Percentiles rank a stretch among this genome's conserved stretches.
phyloP scores from a whole-genome alignment of 2,113 vertebrate species.

The Acanthochromis polyacanthus region DNA sequence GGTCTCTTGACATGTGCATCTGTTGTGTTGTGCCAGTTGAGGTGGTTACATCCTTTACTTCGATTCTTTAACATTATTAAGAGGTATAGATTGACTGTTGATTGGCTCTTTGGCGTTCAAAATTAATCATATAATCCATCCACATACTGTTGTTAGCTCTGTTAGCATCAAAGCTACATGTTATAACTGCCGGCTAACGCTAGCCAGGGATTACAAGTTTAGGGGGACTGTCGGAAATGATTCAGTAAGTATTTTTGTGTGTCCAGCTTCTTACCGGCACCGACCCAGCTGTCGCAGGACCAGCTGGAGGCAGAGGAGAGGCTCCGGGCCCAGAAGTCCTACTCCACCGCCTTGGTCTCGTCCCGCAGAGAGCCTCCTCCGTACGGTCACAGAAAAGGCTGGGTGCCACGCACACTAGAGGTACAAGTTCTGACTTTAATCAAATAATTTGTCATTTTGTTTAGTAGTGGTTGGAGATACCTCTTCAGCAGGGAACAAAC shows the following conservation, averaged over 20 bases:
- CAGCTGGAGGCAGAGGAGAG: conserved; percentile 96
- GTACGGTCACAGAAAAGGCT: conserved; percentile 92
- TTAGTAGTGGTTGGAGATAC: neutral
- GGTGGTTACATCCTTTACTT: accelerated
- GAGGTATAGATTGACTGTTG: accelerated
- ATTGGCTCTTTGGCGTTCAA: neutral
- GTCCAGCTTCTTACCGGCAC: conserved; percentile 93
- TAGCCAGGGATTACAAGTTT: neutral
- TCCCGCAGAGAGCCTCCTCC: conserved; percentile 93
- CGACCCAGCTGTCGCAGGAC: conserved; percentile 97
- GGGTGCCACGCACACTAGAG: conserved; percentile 92
- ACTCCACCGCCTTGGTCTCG: conserved; percentile 92
- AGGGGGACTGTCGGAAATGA: neutral
- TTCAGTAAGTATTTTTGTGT: neutral
- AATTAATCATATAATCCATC: too few species aligned
- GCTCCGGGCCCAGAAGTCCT: conserved; percentile 89
- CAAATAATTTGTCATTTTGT: neutral
- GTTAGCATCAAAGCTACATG: too few species aligned
- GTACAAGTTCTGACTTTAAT: conserved; percentile 69
- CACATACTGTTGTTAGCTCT: neutral
- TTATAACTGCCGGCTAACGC: conserved; percentile 11
- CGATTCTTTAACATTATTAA: accelerated
- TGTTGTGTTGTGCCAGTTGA: neutral
- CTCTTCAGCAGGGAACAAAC: too few species aligned
- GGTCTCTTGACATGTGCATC: too few species aligned